Percentiles rank a stretch among this genome's conserved stretches.
Conservation (phyloP, 2,113 vertebrate species). For the Tapirus terrestris region DNA sequence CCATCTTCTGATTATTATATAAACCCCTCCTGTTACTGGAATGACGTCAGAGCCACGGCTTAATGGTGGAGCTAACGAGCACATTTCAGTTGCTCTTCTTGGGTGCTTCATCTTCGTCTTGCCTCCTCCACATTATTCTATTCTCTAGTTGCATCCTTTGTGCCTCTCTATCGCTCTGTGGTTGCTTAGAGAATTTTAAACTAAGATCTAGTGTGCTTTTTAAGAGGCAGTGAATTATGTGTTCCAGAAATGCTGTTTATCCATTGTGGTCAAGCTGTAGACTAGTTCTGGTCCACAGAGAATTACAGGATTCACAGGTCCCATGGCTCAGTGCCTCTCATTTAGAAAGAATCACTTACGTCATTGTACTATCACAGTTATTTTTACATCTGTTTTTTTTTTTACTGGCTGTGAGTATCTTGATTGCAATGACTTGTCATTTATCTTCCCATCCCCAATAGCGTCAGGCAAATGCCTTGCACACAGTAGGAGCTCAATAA, state of each 20-base stretch:
- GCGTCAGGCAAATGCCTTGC: neutral
- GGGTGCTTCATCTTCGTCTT: neutral
- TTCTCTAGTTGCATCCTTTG: neutral
- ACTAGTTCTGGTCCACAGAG: neutral
- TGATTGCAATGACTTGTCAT: neutral
- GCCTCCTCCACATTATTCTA: neutral
- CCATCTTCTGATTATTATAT: neutral
- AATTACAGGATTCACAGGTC: neutral
- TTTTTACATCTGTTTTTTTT: neutral
- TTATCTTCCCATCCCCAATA: neutral
- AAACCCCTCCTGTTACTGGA: neutral
- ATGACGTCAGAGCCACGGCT: fast-evolving
- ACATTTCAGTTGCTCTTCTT: neutral
- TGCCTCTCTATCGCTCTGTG: neutral
- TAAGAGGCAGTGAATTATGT: neutral
- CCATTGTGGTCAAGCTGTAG: neutral
- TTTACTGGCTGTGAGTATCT: neutral
- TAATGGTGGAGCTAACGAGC: neutral
- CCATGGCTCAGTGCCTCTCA: neutral
- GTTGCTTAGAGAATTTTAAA: neutral
- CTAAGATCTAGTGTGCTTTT: neutral
- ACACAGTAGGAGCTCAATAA: neutral
- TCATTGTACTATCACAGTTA: neutral
- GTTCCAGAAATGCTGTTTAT: neutral
- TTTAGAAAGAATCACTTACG: neutral